Evolutionary conservation across 2,888 invertebrate species (phyloP).

Genomic region (Himalopsyche japonica): DNA sequence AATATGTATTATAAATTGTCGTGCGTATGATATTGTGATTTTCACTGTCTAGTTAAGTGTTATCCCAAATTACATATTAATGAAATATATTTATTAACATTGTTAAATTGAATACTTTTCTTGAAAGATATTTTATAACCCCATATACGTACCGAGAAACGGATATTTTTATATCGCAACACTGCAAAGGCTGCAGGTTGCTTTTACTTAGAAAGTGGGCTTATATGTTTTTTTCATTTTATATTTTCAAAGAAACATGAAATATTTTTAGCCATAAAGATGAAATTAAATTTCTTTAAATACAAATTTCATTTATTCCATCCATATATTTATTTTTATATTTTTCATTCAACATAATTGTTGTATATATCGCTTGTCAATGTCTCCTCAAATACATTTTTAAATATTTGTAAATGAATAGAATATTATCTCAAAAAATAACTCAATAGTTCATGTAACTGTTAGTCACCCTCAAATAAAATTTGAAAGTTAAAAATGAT

Average conservation of each 20-base stretch:
- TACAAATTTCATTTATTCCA: no score
- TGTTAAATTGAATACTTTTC: neutral
- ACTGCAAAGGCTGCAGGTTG: neutral
- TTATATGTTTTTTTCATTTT: neutral
- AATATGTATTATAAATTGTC: neutral
- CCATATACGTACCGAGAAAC: neutral
- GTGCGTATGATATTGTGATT: neutral
- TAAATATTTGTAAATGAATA: no score
- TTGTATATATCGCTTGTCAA: neutral
- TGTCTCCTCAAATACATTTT: no score
- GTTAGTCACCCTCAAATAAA: no score
- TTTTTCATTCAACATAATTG: no score
- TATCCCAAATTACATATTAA: neutral
- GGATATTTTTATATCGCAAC: neutral
- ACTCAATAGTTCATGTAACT: neutral
- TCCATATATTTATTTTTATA: no score
- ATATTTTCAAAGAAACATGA: no score
- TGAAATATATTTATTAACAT: neutral
- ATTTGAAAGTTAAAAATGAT: neutral
- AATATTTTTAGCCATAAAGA: no score
- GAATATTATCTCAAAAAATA: neutral
- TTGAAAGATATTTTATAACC: neutral
- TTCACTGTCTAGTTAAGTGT: neutral
- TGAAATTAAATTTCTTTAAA: no score
- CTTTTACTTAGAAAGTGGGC: neutral